These are phyloP conservation scores for Dasyurus viverrinus DNA, from an alignment of 2,113 vertebrate genomes.

Conservation along the genomic window DNA sequence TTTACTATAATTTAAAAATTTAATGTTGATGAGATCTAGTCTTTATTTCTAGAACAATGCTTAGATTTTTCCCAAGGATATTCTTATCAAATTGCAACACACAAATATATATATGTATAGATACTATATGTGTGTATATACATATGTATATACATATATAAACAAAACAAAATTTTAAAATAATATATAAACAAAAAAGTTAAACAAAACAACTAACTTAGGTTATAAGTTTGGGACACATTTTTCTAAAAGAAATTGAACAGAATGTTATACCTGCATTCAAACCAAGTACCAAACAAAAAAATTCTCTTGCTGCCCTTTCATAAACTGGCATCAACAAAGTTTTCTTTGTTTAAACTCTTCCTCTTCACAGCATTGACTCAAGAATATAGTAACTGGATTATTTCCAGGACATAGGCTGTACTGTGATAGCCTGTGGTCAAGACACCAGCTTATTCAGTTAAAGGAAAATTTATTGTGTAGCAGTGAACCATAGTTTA, in stretches of 20 bases:
- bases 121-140: background rate
- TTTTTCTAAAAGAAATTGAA: background rate
- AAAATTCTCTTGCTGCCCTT: background rate
- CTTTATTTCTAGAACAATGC: background rate
- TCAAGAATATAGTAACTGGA: background rate
- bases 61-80: background rate
- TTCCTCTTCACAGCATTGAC: background rate
- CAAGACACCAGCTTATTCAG: background rate
- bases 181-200: background rate
- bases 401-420: background rate
- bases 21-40: background rate
- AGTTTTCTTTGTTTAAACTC: background rate
- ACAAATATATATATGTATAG: background rate
- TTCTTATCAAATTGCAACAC: background rate
- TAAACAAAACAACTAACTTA: background rate
- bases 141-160: background rate
- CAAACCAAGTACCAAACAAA: background rate
- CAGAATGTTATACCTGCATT: background rate
- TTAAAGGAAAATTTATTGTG: background rate
- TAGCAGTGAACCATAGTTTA: background rate
- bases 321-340: background rate
- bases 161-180: background rate
- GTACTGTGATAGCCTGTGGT: background rate
- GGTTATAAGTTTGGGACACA: background rate
- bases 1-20: background rate